phyloP scores from a whole-genome alignment of 2,888 invertebrate species.

The Ernsta delagoae region DNA sequence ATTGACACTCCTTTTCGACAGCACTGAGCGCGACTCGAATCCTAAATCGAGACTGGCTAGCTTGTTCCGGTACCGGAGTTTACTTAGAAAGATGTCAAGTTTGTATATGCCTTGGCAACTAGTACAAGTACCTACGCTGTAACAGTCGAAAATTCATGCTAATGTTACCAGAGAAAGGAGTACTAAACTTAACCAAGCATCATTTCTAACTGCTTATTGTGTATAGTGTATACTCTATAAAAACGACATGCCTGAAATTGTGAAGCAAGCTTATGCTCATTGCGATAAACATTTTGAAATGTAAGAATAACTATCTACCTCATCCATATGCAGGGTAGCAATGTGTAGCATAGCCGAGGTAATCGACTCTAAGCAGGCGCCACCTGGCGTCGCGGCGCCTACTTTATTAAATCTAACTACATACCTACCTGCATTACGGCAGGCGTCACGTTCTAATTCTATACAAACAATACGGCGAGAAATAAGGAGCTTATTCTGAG shows the following conservation, averaged over 20 bases:
- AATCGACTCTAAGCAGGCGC: not conserved
- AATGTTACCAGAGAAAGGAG: no score
- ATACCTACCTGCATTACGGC: not conserved
- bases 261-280: no score
- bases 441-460: not conserved
- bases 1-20: conserved; percentile 6
- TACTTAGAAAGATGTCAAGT: no score
- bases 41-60: not conserved
- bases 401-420: conserved; percentile 5
- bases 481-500: not conserved
- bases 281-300: no score
- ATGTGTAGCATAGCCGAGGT: not conserved
- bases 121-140: no score
- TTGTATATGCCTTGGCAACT: no score
- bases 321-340: not conserved
- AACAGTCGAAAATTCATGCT: no score
- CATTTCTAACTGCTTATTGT: no score
- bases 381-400: not conserved
- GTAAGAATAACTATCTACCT: no score
- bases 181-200: no score
- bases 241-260: no score
- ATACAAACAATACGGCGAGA: not conserved
- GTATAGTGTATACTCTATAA: no score
- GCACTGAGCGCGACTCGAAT: not conserved
- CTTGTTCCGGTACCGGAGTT: not conserved